Conservation (phyloP, 2,113 vertebrate species). For the Rhinopithecus roxellana region DNA sequence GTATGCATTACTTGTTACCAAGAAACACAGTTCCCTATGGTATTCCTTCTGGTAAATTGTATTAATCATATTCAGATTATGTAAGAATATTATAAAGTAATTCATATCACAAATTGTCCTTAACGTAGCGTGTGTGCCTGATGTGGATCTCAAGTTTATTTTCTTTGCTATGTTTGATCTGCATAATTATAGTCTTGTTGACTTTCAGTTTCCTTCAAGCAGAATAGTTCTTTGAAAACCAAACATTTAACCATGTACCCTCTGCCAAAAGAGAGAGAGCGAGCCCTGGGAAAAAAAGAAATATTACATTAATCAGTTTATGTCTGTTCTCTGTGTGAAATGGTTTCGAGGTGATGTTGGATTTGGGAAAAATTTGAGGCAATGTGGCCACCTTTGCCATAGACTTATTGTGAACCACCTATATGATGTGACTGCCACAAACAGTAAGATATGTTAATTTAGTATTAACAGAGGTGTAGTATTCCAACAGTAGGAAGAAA, state of each 20-base stretch:
- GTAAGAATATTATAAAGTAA: conserved; percentile 53
- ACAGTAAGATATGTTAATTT: not conserved
- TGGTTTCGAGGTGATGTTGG: conserved; percentile 1
- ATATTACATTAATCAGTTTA: not conserved
- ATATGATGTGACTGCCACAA: not conserved
- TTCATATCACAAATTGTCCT: conserved; percentile 43
- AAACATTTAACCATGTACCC: conserved; percentile 11
- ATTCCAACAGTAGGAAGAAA: not conserved
- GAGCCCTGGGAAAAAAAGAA: not conserved
- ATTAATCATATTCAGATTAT: conserved; percentile 59
- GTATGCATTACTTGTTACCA: conserved; percentile 50
- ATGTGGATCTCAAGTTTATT: conserved; percentile 47
- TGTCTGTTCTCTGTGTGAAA: not conserved
- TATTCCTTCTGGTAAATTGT: conserved; percentile 61
- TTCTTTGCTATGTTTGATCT: conserved; percentile 52
- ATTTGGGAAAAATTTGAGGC: conserved; percentile 26
- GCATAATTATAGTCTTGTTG: conserved; percentile 62
- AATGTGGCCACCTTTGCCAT: not conserved
- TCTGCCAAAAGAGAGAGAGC: not conserved
- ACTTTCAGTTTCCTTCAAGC: conserved; percentile 50
- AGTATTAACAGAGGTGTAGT: not conserved
- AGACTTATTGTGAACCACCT: not conserved
- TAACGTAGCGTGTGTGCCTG: not conserved
- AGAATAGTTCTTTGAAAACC: conserved; percentile 50
- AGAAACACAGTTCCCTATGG: conserved; percentile 22